A percentile compares a stretch with the other conserved stretches of the same genome.
Conservation (phyloP, 2,797 vertebrate genomes). For the Scomberomorus guttatus region DNA sequence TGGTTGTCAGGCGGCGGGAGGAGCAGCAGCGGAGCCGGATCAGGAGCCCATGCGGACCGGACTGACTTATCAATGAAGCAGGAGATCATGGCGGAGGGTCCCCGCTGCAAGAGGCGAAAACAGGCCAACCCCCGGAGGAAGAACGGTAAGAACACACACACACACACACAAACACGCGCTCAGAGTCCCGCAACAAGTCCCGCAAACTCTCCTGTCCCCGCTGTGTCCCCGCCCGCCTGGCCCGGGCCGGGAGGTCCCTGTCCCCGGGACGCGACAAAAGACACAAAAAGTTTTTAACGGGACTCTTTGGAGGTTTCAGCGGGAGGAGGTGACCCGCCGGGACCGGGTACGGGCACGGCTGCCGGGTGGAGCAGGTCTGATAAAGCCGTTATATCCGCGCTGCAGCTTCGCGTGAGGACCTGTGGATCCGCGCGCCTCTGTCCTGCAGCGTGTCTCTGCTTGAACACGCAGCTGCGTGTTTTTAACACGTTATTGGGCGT, state of each 20-base stretch:
- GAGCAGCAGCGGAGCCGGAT: slow-evolving; percentile 32
- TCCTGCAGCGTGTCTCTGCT: too few species aligned
- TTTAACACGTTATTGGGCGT: too few species aligned
- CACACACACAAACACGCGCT: slow-evolving; percentile 7
- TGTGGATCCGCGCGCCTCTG: slow-evolving; percentile 10
- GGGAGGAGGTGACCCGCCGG: background rate
- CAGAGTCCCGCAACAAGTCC: background rate
- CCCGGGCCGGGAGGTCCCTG: slow-evolving; percentile 4
- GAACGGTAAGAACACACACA: slow-evolving; percentile 88
- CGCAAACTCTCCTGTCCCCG: background rate
- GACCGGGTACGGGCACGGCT: background rate
- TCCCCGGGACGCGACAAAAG: background rate
- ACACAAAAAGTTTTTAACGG: slow-evolving; percentile 20
- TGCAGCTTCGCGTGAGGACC: background rate
- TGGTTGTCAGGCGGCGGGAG: slow-evolving; percentile 85
- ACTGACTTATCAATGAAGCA: slow-evolving; percentile 94
- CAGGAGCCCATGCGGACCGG: slow-evolving; percentile 91
- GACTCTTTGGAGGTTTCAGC: background rate
- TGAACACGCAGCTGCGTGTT: too few species aligned
- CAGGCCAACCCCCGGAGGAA: slow-evolving; percentile 97
- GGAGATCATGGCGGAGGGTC: slow-evolving; percentile 96
- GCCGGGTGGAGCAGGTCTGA: background rate
- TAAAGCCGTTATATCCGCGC: background rate
- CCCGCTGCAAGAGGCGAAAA: slow-evolving; percentile 96
- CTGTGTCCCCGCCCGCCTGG: background rate